Conservation (phyloP, 2,888 invertebrate species). For the Anaspis maculata region DNA sequence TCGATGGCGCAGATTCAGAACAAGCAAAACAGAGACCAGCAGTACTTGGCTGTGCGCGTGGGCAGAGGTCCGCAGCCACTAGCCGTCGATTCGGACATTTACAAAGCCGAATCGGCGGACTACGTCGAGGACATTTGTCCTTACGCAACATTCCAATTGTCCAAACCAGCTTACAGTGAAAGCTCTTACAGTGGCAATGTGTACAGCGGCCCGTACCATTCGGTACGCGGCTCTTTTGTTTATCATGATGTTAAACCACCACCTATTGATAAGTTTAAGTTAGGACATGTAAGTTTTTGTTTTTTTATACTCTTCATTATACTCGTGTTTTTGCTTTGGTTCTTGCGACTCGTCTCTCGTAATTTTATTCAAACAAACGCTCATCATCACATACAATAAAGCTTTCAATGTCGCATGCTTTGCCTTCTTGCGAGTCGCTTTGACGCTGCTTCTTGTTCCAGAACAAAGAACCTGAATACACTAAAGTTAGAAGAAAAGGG, state of each 20-base stretch:
- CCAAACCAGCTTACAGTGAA: constrained; percentile 74
- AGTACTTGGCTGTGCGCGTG: constrained; percentile 60
- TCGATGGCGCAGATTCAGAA: constrained; percentile 72
- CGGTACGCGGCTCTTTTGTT: constrained; percentile 78
- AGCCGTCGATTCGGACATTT: constrained; percentile 46
- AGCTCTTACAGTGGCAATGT: constrained; percentile 86
- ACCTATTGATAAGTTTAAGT: constrained; percentile 68
- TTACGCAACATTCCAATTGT: constrained; percentile 85
- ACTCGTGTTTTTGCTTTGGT: no score
- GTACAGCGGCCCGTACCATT: constrained; percentile 80
- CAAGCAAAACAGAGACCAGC: constrained; percentile 71
- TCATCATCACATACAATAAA: neutral
- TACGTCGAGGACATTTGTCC: constrained; percentile 91
- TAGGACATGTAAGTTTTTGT: constrained; percentile 53
- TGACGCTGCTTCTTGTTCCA: constrained; percentile 33
- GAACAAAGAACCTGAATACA: constrained; percentile 76
- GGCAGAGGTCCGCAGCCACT: constrained; percentile 39
- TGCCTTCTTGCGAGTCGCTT: neutral
- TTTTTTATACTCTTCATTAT: constrained; percentile 11
- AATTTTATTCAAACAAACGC: constrained; percentile 6
- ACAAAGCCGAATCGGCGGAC: constrained; percentile 53
- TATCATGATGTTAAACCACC: constrained; percentile 79
- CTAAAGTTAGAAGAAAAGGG: constrained; percentile 77
- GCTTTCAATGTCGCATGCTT: neutral
- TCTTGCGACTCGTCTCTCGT: constrained; percentile 6